Conservation (phyloP, 1,140 invertebrate species). For the Amyelois transitella region DNA sequence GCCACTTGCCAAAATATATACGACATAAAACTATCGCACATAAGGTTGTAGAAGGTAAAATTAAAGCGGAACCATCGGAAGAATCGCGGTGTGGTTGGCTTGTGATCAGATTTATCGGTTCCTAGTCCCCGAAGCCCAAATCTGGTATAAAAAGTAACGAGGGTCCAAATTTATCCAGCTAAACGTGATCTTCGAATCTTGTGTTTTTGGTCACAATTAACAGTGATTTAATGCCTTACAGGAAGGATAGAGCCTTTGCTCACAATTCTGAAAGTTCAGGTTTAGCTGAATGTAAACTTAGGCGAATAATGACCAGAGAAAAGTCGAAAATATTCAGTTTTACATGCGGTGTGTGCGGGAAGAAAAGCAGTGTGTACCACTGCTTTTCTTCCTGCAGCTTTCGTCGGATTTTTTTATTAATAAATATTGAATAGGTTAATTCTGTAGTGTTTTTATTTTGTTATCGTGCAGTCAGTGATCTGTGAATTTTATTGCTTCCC, state of each 20-base stretch:
- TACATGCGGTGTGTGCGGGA: no score
- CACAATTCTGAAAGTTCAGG: no score
- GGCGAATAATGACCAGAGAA: no score
- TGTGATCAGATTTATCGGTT: conserved; percentile 25
- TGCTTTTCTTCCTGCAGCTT: no score
- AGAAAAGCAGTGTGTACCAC: no score
- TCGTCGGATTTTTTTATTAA: no score
- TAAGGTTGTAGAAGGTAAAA: not conserved
- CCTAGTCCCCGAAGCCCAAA: not conserved
- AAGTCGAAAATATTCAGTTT: no score
- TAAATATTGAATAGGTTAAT: not conserved
- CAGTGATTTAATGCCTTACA: no score
- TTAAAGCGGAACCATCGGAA: conserved; percentile 2
- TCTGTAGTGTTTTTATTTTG: not conserved
- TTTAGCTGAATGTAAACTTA: no score
- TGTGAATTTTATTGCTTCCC: conserved; percentile 59
- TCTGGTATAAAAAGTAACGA: not conserved
- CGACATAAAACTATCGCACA: not conserved
- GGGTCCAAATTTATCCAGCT: not conserved
- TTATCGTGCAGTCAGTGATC: conserved; percentile 18
- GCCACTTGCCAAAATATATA: not conserved
- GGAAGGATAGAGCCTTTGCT: no score
- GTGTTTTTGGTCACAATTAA: no score
- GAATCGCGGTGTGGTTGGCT: conserved; percentile 18
- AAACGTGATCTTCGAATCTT: no score